Evolutionary conservation across 1,140 invertebrate genomes (phyloP), one percentile per base, ranked within the genome.

Genomic region (Panulirus ornatus): DNA sequence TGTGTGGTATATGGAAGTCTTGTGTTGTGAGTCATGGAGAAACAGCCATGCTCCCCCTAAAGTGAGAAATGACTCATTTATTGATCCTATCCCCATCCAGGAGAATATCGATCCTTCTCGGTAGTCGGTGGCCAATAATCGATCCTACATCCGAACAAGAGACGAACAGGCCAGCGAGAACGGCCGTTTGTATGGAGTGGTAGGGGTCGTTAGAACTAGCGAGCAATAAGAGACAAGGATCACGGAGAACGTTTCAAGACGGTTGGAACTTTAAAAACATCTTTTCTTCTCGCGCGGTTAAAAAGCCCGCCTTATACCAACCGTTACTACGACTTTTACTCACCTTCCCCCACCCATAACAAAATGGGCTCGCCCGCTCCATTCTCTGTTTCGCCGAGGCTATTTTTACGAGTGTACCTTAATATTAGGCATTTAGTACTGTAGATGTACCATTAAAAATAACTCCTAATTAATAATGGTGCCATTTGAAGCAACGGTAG

Each of bases 281-380:
- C 63, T 89, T 84, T 84, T 47, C 34, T n/a, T 34, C 0, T 40
- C 19, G 27, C 51, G 16, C 42, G 66, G 79, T 89, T 89, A 89
- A 89, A 89, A 76, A 44, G 70, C 66, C 88, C 88, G 88, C 88
- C 88, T 30, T 22, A 73, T n/a, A 44, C 71, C 79, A 70, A 76
- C 88, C 88, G 88, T 89, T 89, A 89, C 88, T 89, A 89, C 79
- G n/a, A 84, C 88, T 83, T 89, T 89, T 89, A 89, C 88, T 89
- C 88, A 89, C 51, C 88, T 83, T 89, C 88, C 79, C 79, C 81
- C 88, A 75, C 88, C 88, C 58, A 22, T 47, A 14, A 16, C 42
- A 58, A 14, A 89, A 83, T 89, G 88, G 88, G 58, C 88, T 89
- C 88, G 88, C 88, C 88, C 88, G 30, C 58, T 89, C 88, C 88